phyloP scores from a whole-genome alignment of 2,113 vertebrate species.

The Butorides virescens region DNA sequence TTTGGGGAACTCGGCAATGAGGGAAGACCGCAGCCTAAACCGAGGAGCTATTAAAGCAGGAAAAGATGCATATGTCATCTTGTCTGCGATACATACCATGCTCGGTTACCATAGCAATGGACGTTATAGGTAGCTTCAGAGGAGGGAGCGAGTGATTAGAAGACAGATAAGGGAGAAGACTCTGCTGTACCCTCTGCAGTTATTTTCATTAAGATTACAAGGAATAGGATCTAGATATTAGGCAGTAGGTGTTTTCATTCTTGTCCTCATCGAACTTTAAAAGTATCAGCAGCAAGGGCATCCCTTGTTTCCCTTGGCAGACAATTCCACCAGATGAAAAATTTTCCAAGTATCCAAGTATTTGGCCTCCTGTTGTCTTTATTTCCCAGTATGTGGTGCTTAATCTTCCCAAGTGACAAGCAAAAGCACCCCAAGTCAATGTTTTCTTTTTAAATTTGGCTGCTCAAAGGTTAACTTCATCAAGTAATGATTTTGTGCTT shows the following conservation, averaged over 20 bases:
- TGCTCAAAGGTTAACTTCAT: slow-evolving; percentile 1
- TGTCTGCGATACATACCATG: slow-evolving; percentile 10
- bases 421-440: neutral
- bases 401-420: slow-evolving; percentile 31
- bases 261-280: neutral
- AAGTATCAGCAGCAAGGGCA: neutral
- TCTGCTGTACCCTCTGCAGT: neutral
- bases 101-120: slow-evolving; percentile 45
- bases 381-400: neutral
- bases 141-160: slow-evolving; percentile 34
- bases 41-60: slow-evolving; percentile 14
- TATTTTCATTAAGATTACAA: slow-evolving; percentile 22
- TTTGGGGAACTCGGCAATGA: neutral
- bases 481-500: neutral
- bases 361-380: slow-evolving; percentile 13
- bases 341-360: neutral
- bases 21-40: neutral
- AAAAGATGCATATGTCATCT: slow-evolving; percentile 36
- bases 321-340: neutral
- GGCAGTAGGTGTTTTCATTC: neutral
- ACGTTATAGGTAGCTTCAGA: slow-evolving; percentile 39
- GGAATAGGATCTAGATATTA: neutral
- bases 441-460: slow-evolving; percentile 39
- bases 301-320: neutral
- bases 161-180: neutral